phyloP scores from a whole-genome alignment of 2,113 vertebrate genomes.

The Nesogale talazaci region DNA sequence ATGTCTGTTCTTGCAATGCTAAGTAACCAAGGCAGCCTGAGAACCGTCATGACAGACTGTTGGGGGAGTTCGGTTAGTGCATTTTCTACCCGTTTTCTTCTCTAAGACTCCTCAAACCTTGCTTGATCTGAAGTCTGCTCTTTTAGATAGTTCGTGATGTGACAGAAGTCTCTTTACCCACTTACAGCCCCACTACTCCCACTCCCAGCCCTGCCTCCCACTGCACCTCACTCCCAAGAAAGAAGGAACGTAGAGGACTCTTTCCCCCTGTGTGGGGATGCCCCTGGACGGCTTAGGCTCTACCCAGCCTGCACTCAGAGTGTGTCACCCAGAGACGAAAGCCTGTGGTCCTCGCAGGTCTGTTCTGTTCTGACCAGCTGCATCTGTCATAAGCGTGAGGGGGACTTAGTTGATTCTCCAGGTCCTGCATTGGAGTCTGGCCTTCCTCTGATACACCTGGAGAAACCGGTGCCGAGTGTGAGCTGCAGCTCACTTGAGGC shows the following conservation, averaged over 20 bases:
- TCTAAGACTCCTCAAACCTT: not conserved
- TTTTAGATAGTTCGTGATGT: too few relatives aligned
- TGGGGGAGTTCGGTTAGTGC: not conserved
- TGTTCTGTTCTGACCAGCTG: not conserved
- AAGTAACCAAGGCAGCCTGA: too few relatives aligned
- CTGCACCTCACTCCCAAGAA: too few relatives aligned
- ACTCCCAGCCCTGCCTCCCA: too few relatives aligned
- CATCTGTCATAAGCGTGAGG: not conserved
- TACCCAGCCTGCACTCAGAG: not conserved
- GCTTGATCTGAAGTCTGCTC: not conserved
- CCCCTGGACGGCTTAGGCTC: too few relatives aligned
- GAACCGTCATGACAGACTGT: not conserved
- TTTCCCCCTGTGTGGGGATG: too few relatives aligned
- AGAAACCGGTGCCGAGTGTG: not conserved
- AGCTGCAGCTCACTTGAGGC: not conserved
- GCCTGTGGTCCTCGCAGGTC: not conserved
- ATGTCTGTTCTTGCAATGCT: too few relatives aligned
- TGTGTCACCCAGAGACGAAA: not conserved
- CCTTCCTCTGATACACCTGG: not conserved
- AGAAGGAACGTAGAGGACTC: too few relatives aligned
- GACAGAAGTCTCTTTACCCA: too few relatives aligned
- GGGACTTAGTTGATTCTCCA: not conserved
- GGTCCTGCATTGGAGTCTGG: not conserved
- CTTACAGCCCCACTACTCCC: too few relatives aligned
- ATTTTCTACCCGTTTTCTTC: not conserved